Evolutionary conservation across 2,888 invertebrate genomes (phyloP), one percentile per base, ranked within the genome.

Genomic region (Drosophila histrio): DNA sequence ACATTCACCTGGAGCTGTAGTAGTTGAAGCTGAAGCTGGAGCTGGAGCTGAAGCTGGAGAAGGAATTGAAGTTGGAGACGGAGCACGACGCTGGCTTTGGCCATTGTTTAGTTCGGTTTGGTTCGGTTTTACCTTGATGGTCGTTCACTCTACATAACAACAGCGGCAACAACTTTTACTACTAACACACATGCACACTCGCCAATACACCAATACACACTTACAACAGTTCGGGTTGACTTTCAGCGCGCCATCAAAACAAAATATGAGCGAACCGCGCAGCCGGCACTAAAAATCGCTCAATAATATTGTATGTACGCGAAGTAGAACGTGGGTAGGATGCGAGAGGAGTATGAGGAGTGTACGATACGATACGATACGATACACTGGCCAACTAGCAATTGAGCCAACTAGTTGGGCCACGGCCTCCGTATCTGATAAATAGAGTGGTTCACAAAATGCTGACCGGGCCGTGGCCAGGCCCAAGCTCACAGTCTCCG

Each of bases 371-470:
- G 56, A 57, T 47, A 38, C 36, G 36, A 49, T 79, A 28, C 53
- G 30, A 75, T 77, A 72, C 74, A 79, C 82, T 79, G 88, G 86
- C 87, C 82, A 74, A 70, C 63, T 70, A 77, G 85, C 87, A 80
- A 85, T 87, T 82, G 80, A 85, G 89, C 85, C 82, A 82, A 82
- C 87, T 87, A 82, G 85, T 87, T 85, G 87, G 85, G 62, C 72
- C 52, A 64, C 64, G 62, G 67, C 71, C 76, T 52, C 76, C 67
- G 73, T 81, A 87, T 87, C 87, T 84, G 87, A 87, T 87, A 87
- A 87, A 87, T 87, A 89, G 87, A 87, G 87, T 89, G 89, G 89
- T 88, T 88, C 88, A 89, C 88, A 87, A 87, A 89, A 88, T 87
- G 87, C 79, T 86, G 87, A 79, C 81, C 68, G 77, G 59, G 59